These are phyloP conservation scores for Gambusia holbrooki DNA, from an alignment of 2,113 vertebrate species.

Conservation along the genomic window DNA sequence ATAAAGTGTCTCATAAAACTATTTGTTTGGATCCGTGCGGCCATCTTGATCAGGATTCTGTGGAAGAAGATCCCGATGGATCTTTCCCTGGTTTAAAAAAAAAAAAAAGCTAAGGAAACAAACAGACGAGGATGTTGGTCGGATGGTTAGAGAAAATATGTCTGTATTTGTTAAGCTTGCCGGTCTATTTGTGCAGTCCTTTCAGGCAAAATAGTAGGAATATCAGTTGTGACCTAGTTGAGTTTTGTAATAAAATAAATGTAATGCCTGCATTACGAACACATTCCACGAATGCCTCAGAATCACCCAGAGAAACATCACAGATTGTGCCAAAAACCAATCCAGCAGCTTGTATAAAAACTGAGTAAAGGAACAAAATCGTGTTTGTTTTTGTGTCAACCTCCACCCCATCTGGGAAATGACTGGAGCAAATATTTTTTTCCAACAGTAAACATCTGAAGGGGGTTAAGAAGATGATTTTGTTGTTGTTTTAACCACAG, in stretches of 20 bases:
- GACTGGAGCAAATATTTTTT: slow-evolving; percentile 41
- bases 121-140: background rate
- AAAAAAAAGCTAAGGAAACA: background rate
- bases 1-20: background rate
- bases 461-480: background rate
- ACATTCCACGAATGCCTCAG: slow-evolving; percentile 17
- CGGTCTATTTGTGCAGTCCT: background rate
- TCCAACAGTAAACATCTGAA: slow-evolving; percentile 51
- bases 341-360: slow-evolving; percentile 39
- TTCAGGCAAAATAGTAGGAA: background rate
- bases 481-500: background rate
- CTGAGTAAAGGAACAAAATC: slow-evolving; percentile 7
- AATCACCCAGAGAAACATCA: slow-evolving; percentile 19
- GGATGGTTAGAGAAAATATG: background rate
- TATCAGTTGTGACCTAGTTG: background rate
- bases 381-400: slow-evolving; percentile 58
- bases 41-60: background rate
- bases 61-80: background rate
- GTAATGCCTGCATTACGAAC: slow-evolving; percentile 12
- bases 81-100: background rate
- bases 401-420: slow-evolving; percentile 47
- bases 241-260: background rate
- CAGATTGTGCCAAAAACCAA: slow-evolving; percentile 12
- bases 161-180: background rate
- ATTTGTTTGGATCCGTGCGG: background rate